Base-by-base conservation (phyloP, 2,888 invertebrate species). In the Myopa tessellatipennis region DNA sequence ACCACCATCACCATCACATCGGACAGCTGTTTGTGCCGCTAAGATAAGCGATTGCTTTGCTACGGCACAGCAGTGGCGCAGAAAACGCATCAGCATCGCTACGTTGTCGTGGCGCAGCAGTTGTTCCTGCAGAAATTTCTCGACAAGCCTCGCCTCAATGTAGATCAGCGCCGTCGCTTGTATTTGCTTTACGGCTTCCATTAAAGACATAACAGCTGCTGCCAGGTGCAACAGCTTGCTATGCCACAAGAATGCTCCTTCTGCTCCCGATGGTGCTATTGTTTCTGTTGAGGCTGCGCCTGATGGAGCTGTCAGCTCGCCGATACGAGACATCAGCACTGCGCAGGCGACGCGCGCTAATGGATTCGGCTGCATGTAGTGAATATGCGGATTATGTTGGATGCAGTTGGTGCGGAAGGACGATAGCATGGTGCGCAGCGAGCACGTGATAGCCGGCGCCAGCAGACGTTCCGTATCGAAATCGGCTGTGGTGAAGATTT, bases 401-500 rank as follows among this genome's bases (percentile, higher is more conserved):
- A 89, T 85, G 84, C 89, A 90, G 81, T 87, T 86, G 80, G 87
- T 86, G 81, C 87, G 86, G 80, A 90, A 90, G 79, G 83, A 90
- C 81, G 87, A 88, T 52, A 91, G 80, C 84, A 91, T 92, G 55
- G 85, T 86, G 77, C 91, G 90, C 78, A 91, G 90, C 1, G 91
- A 87, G 12, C 91, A 88, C 84, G 90, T 90, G 78, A 92, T 91
- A 79, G 91, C 90, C 4, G 91, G 89, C 45, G 87, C 85, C 8
- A 92, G 85, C 61, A 92, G 88, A 85, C 90, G 90, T 76, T 90
- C 83, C 79, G 84, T 90, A 83, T 91, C 90, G 81, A 91, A 80
- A 90, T 90, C 85, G 77, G 82, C 81, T 71, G 83, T 84, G 63
- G 82, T 85, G 85, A 92, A 90, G 73, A 92, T 89, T 38, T 90